phyloP scores from a whole-genome alignment of 1,140 invertebrate species.

The Acromyrmex charruanus region DNA sequence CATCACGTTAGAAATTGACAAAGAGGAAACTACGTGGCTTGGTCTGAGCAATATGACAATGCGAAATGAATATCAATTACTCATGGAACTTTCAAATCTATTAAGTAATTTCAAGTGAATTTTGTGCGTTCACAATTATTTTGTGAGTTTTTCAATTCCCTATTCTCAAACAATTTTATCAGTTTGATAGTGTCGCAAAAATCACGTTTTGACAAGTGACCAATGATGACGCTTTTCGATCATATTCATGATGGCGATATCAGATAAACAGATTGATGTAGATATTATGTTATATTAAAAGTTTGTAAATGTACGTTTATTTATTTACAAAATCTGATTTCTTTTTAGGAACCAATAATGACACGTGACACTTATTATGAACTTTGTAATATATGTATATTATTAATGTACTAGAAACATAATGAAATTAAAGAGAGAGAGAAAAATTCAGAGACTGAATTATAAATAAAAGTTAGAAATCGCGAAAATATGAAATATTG shows the following conservation, averaged over 20 bases:
- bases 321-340: neutral
- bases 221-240: neutral
- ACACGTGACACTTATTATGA: neutral
- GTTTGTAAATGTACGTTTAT: neutral
- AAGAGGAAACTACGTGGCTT: slow-evolving; percentile 41
- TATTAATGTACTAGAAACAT: neutral
- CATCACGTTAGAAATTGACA: slow-evolving; percentile 64
- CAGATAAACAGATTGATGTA: neutral
- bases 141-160: neutral
- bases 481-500: neutral
- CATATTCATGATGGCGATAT: neutral
- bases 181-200: neutral
- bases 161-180: neutral
- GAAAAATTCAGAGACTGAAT: neutral
- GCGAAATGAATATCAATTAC: slow-evolving; percentile 79
- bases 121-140: neutral
- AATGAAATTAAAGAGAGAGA: neutral
- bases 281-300: neutral
- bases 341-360: neutral
- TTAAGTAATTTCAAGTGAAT: slow-evolving; percentile 79
- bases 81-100: slow-evolving; percentile 79
- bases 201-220: slow-evolving; percentile 2
- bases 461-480: neutral
- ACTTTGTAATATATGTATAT: neutral
- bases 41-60: neutral